phyloP scores from a whole-genome alignment of 2,113 vertebrate genomes.

The Hypomesus transpacificus region DNA sequence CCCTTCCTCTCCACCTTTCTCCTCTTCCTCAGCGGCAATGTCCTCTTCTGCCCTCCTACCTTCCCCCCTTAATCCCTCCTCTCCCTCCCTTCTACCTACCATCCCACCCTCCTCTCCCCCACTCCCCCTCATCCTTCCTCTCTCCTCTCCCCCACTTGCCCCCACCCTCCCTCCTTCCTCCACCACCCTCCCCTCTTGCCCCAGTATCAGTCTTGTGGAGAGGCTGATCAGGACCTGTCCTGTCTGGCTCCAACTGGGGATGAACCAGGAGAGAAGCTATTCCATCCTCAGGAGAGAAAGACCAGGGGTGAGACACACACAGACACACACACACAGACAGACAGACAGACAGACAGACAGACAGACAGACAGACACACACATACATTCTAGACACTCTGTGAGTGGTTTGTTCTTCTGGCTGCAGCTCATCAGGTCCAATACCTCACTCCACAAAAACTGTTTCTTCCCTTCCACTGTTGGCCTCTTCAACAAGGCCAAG shows the following conservation, averaged over 20 bases:
- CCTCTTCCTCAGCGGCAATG: constrained; percentile 5
- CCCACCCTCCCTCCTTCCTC: background rate
- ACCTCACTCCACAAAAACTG: too few relatives aligned
- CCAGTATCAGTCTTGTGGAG: constrained; percentile 74
- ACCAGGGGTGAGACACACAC: constrained; percentile 76
- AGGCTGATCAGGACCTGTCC: constrained; percentile 81
- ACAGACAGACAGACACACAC: background rate
- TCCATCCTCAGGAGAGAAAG: constrained; percentile 73
- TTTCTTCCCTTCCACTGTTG: too few relatives aligned
- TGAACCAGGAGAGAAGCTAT: constrained; percentile 63
- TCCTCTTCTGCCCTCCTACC: background rate
- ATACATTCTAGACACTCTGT: too few relatives aligned
- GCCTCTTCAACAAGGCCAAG: too few relatives aligned
- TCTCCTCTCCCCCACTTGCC: background rate
- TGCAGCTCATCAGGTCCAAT: too few relatives aligned
- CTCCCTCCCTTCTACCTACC: background rate
- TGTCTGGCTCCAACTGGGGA: constrained; percentile 82
- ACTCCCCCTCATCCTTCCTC: background rate
- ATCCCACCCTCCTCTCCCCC: background rate
- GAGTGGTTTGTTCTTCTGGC: constrained; percentile 11
- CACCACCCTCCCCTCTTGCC: constrained; percentile 1
- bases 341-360: background rate
- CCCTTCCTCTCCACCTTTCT: background rate
- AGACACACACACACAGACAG: background rate
- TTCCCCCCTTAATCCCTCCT: constrained; percentile 11